Evolutionary conservation across 2,113 vertebrate genomes (phyloP), one percentile per base, ranked within the genome.

Genomic region (Struthidea cinerea): DNA sequence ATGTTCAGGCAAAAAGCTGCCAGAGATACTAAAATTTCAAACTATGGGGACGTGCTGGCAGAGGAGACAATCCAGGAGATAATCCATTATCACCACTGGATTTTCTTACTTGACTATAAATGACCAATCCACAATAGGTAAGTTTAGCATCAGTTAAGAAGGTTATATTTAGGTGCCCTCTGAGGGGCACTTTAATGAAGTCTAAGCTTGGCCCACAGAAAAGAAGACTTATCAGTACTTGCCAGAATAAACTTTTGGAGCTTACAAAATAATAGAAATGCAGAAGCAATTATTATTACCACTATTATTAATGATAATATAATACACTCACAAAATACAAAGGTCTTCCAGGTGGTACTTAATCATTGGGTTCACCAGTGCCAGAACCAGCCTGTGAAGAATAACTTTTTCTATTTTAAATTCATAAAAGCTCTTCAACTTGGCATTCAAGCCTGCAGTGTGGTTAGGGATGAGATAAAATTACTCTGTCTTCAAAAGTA

Each of bases 381-480:
- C 46, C 53, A 80, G 49, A 88, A 83, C 13, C 39, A 85, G 30
- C 33, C 61, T 64, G 33, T 35, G 65, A 90, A 93, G n/a, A 89
- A 16, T n/a, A 88, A 21, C 24, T 82, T 86, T 63, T 61, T 61
- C 59, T 23, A 44, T 73, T 90, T 90, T 26, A 65, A 90, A 61
- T 35, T 32, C 61, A 37, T 23, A 69, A 80, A 93, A 79, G 49
- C 35, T 73, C 88, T 93, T 39, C 49, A 68, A 61, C 13, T 55
- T 57, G n/a, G 30, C 0, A 0, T 60, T 39, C 30, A 71, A 82
- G 52, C 65, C 39, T 67, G 46, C 39, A 53, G 3, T 3, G 4
- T 57, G 22, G 49, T 80, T 61, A 88, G 20, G 33, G 20, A 71
- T 52, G 30, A 83, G 46, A 61, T 56, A 56, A 64, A 83, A 79